Percentiles rank a stretch among this genome's conserved stretches.
Conservation (phyloP, 30 jellyfish, hydroid and myxozoan species). For the Cassiopea xamachana region DNA sequence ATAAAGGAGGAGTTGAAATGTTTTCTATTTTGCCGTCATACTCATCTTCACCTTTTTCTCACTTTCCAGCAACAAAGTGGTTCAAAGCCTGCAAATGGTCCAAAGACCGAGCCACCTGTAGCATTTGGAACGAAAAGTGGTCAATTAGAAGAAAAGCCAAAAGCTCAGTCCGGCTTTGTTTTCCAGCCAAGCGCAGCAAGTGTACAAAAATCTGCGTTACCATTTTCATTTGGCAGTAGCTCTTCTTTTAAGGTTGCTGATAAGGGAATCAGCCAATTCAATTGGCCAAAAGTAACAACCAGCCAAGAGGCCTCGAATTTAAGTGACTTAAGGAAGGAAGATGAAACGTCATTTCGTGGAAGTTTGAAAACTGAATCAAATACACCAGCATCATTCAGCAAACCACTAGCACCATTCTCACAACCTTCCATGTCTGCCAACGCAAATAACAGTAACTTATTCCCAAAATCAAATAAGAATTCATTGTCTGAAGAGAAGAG, state of each 20-base stretch:
- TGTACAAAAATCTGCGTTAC: not conserved
- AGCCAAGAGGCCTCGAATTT: not conserved
- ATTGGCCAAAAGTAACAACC: not conserved
- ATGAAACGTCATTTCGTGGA: not conserved
- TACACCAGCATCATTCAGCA: too few species aligned
- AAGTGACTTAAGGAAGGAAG: not conserved
- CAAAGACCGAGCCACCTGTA: conserved; percentile 1
- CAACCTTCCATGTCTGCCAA: not conserved
- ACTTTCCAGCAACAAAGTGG: not conserved
- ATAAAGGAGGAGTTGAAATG: too few species aligned
- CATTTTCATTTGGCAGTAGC: not conserved
- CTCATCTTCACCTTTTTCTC: not conserved
- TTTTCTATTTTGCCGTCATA: too few species aligned
- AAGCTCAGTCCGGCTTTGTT: not conserved
- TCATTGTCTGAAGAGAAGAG: not conserved
- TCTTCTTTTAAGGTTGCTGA: not conserved
- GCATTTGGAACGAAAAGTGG: not conserved
- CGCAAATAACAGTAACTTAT: not conserved
- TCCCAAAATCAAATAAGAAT: not conserved
- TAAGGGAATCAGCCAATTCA: not conserved
- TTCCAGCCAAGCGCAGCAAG: not conserved
- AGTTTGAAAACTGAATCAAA: not conserved
- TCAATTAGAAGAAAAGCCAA: not conserved
- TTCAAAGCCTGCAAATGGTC: not conserved
- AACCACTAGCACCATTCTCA: not conserved